Conservation (phyloP, 1,140 invertebrate species). For the Augochlora pura region DNA sequence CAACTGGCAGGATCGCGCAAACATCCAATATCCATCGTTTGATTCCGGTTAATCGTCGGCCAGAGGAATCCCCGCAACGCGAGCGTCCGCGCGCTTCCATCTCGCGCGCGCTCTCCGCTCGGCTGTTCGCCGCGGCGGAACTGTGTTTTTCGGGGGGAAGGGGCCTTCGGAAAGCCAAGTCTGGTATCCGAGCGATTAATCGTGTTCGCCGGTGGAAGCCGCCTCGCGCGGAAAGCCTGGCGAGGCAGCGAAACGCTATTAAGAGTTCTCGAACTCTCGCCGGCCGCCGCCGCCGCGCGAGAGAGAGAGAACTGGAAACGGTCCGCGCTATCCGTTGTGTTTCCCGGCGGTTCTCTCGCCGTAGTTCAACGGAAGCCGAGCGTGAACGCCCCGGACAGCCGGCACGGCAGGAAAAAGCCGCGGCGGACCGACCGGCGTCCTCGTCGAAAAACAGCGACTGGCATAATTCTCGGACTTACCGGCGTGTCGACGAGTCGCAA, state of each 20-base stretch:
- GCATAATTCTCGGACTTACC: conserved; percentile 44
- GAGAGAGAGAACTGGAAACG: too few species aligned
- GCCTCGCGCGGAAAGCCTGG: not conserved
- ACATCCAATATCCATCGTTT: conserved; percentile 12
- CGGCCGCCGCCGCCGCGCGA: too few species aligned
- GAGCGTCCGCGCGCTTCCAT: too few species aligned
- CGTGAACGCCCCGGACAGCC: too few species aligned
- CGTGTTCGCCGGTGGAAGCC: not conserved
- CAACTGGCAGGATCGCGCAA: not conserved
- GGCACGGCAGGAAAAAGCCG: too few species aligned
- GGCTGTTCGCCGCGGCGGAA: too few species aligned
- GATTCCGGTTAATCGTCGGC: conserved; percentile 3
- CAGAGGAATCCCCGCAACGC: not conserved
- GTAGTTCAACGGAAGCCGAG: too few species aligned
- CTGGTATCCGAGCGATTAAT: not conserved
- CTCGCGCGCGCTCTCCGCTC: too few species aligned
- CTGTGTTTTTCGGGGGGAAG: too few species aligned
- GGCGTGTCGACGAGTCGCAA: conserved; percentile 24
- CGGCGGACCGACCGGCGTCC: too few species aligned
- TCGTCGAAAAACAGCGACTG: not conserved
- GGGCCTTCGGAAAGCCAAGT: not conserved
- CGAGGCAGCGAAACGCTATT: conserved; percentile 7
- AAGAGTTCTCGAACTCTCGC: conserved; percentile 27
- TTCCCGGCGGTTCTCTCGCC: too few species aligned
- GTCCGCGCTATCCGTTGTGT: too few species aligned